phyloP scores from a whole-genome alignment of 1,140 invertebrate genomes.

The Cydia splendana region DNA sequence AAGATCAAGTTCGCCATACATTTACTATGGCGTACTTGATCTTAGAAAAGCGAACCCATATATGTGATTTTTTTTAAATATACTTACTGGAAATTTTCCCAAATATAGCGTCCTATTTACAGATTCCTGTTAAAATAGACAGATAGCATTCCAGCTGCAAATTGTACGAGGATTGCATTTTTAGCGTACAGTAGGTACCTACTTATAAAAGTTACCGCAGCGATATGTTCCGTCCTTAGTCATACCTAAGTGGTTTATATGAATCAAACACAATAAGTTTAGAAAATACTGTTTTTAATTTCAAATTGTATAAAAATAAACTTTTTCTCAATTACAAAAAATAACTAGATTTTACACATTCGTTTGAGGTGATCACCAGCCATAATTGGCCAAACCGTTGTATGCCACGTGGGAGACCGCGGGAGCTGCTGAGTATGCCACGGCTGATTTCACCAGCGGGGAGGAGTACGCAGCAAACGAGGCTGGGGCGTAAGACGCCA shows the following conservation, averaged over 20 bases:
- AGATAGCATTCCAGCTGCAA: too few relatives aligned
- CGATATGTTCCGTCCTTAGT: too few relatives aligned
- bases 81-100: too few relatives aligned
- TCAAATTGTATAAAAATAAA: conserved; percentile 56
- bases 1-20: too few relatives aligned
- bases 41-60: too few relatives aligned
- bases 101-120: too few relatives aligned
- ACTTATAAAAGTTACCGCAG: too few relatives aligned
- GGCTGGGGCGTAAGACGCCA: conserved; percentile 41
- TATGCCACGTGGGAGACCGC: conserved; percentile 50
- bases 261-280: conserved; percentile 26
- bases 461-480: conserved; percentile 29
- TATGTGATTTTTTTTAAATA: too few relatives aligned
- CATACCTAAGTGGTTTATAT: not conserved
- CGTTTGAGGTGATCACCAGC: conserved; percentile 53
- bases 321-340: conserved; percentile 47
- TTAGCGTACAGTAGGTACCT: too few relatives aligned
- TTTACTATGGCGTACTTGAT: too few relatives aligned
- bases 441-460: conserved; percentile 44
- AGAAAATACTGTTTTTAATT: conserved; percentile 35
- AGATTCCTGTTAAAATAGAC: too few relatives aligned
- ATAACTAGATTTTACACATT: conserved; percentile 49
- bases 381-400: conserved; percentile 49
- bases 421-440: conserved; percentile 54
- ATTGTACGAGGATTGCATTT: too few relatives aligned